Evolutionary conservation across 2,888 invertebrate genomes (phyloP), one percentile per base, ranked within the genome.

Genomic region (Drosophila parthenogenetica): DNA sequence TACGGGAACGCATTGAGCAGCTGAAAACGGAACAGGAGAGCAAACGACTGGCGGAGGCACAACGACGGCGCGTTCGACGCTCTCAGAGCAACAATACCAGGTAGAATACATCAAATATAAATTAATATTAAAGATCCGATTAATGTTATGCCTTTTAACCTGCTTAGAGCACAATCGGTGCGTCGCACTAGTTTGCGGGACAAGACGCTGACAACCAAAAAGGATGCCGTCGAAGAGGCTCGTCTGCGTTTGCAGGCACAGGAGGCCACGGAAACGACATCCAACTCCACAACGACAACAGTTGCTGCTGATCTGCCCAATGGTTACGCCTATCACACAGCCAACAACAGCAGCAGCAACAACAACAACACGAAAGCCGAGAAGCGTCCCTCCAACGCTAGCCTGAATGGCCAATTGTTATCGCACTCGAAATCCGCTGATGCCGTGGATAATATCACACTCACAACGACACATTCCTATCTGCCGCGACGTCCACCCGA

Each of bases 141-240:
- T 16, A 22, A 45, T 46, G 8, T 11, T 13, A 19, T 19, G 3
- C 0, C n/a, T 19, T n/a, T 19, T 11, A 4, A 7, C 5, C 7
- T n/a, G 4, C 3, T 22, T 68, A 94, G 97, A 91, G 98, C 98
- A 74, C 97, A 98, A 89, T 98, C 98, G 50, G 97, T 99, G 45
- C 94, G 98, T 42, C 94, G 99, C 71, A 98, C 98, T 43, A 98
- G 98, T 46, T 94, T 98, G 69, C 94, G 98, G 17, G 98, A 99
- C 92, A 98, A 98, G 93, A 97, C 96, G 75, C 94, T 98, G 79
- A 97, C 98, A 59, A 97, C 98, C 40, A 97, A 98, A 92, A 96
- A 98, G 81, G 99, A 99, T 93, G 98, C 97, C 19, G 95, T 97
- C 43, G 98, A 98, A 90, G 99, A 99, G 92, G 98, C 98, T 19